Evolutionary conservation across 1,140 invertebrate genomes (phyloP).

Genomic region (Scaptomyza graminum): DNA sequence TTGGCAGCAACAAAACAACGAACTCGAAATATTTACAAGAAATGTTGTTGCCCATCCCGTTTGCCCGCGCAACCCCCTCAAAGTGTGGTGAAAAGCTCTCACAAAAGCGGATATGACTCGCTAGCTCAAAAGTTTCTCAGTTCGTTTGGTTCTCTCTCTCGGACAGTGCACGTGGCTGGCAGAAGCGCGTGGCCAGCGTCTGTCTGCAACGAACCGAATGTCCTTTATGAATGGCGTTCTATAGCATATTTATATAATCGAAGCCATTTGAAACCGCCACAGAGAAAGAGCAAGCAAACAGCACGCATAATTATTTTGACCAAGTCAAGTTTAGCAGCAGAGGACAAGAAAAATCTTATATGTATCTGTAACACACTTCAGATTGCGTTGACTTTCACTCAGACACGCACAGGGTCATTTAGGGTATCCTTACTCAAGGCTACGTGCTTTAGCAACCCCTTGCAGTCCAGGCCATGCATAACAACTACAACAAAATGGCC

Average conservation of each 20-base stretch:
- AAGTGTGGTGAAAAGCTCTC: slow-evolving; percentile 70
- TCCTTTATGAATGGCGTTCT: slow-evolving; percentile 74
- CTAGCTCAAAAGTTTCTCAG: slow-evolving; percentile 12
- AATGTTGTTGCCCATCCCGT: slow-evolving; percentile 19
- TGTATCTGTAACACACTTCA: neutral
- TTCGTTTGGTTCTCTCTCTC: slow-evolving; percentile 11
- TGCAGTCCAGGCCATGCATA: neutral
- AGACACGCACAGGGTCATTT: slow-evolving; percentile 34
- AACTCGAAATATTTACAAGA: slow-evolving; percentile 56
- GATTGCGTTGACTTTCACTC: slow-evolving; percentile 1
- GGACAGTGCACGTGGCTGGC: slow-evolving; percentile 58
- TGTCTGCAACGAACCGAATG: slow-evolving; percentile 55
- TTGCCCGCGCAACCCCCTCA: neutral
- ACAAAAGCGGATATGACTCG: neutral
- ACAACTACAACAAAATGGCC: slow-evolving; percentile 7
- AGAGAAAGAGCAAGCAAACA: slow-evolving; percentile 30
- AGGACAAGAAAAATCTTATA: neutral
- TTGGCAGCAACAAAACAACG: slow-evolving; percentile 30
- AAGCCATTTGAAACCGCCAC: slow-evolving; percentile 53
- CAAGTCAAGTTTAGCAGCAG: slow-evolving; percentile 4
- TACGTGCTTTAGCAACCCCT: slow-evolving; percentile 30
- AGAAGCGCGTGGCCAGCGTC: slow-evolving; percentile 31
- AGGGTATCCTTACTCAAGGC: slow-evolving; percentile 16
- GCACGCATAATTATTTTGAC: slow-evolving; percentile 27
- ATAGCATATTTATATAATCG: slow-evolving; percentile 78